Evolutionary conservation across 2,113 vertebrate species (phyloP), one percentile per base, ranked within the genome.

Genomic region (Smithornis capensis): DNA sequence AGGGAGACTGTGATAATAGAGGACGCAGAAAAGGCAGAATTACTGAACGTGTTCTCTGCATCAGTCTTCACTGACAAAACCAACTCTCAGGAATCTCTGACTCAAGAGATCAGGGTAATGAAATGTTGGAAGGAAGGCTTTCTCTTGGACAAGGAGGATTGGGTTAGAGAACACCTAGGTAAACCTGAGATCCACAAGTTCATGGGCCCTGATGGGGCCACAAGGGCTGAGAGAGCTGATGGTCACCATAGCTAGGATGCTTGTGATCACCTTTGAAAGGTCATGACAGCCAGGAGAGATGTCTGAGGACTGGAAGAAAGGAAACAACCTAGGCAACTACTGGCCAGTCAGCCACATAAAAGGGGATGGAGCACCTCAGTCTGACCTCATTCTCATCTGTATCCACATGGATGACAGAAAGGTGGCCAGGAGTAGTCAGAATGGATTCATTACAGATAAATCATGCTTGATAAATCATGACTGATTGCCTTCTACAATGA

Each of bases 131-230:
- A 50, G 50, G 31, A 50, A 52, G 27, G 8, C 4, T 33, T 88
- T 56, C 50, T 12, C 12, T 3, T 44, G 35, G 31, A 33, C 35
- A 37, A 33, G 22, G 6, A 64, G 25, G 6, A 15, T 42, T 42
- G 42, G 14, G 7, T 64, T 73, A 65, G 59, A 64, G 21, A 57
- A 23, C 40, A 64, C 0, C 8, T 49, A 19, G 35, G 1, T 33
- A 35, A 37, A 80, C 4, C 1, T 64, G 11, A 64, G 11, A 73
- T 19, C 35, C 1, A 4, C 11, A 80, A 56, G 25, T 4, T 49
- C 31, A 23, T 0, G 1, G 31, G 18, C 1, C 12, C 42, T 33
- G 31, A 2, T 1, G 0, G 42, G 16, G 42, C 13, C 42, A 44
- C 42, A 44, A 44, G 42, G 40, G 40, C 40, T 40, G 57, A 71